Base-by-base conservation (phyloP, 2,888 invertebrate genomes). In the Caenorhabditis doughertyi region DNA sequence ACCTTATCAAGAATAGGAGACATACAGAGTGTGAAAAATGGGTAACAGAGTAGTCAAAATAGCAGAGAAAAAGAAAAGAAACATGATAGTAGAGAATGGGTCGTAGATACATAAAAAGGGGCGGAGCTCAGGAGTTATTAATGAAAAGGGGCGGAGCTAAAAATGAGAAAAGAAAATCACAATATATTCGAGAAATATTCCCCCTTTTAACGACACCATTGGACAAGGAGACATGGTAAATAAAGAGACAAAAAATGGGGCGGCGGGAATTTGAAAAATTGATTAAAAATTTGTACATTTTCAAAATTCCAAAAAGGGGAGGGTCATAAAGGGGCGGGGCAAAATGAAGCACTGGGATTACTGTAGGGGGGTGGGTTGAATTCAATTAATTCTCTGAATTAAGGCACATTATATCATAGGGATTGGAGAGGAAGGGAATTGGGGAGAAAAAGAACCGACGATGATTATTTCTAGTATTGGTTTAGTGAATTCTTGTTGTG, bases 291-390 rank as follows among this genome's bases (percentile, higher is more conserved):
- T 51, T 51, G 51, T 51, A 51, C 51, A 51, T 51, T 51, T 51
- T 25, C 51, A 2, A 51, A 16, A 44, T 44, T n/a, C n/a, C n/a
- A n/a, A n/a, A n/a, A n/a, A n/a, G n/a, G n/a, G n/a, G n/a, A n/a
- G 35, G 35, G 35, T 9, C 35, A 44, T 16, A 44, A 44, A 58
- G 32, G 35, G 35, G 7, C 18, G 29, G 55, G 7, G 13, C 9
- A 35, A n/a, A 21, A 55, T n/a, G 18, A n/a, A 42, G 27, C 60
- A 65, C 51, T 65, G 51, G 65, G 49, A 35, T 65, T 65, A 65
- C 18, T 42, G 39, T 39, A 25, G 42, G 5, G n/a, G 0, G 18
- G 4, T 35, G 0, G 16, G 51, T 9, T 21, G 32, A n/a, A 21
- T 32, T 25, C 16, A 27, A 62, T 7, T 7, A 4, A 32, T 32